Base-by-base conservation (phyloP, 2,888 invertebrate species). In the Dichetophora obliterata region DNA sequence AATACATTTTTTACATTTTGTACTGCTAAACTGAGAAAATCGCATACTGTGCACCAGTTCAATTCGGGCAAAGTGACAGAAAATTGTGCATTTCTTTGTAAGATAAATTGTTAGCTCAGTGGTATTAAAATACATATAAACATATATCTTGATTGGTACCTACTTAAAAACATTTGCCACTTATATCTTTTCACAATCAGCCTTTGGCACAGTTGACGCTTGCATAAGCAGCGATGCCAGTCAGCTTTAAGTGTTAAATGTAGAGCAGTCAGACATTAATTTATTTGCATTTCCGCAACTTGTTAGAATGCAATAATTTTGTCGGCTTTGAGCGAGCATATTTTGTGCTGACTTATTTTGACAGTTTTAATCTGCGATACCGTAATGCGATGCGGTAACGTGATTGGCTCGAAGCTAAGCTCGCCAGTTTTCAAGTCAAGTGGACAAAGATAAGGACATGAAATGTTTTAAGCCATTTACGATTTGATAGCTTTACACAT, bases 351-450 rank as follows among this genome's bases (percentile, higher is more conserved):
- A 11, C 14, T 27, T 59, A 27, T 50, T 68, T 68, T 68, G 68
- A 68, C 68, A 68, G 68, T 68, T 68, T 48, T 68, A 68, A 68
- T 68, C 68, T 37, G 16, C 27, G n/a, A n/a, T 68, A 50, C 68
- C 66, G 68, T 48, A 68, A 68, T 24, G 52, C 68, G 27, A 50
- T 68, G 50, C 24, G 16, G 68, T 50, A 27, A 68, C 6, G 6
- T 14, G 68, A 68, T 50, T 27, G 1, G 22, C 31, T 19, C 11
- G n/a, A n/a, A 31, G 9, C 50, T 27, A 34, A 34, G n/a, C 9
- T 16, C 6, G 63, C 27, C n/a, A n/a, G 34, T n/a, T 34, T 54
- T n/a, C 19, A 22, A 43, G 43, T 22, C 19, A 54, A 31, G 16
- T 34, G 19, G n/a, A 3, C 5, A n/a, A n/a, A n/a, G 16, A 34